Percentiles rank a stretch among this genome's conserved stretches.
phyloP scores from a whole-genome alignment of 2,888 invertebrate species.

The Lasioglossum villosulum region DNA sequence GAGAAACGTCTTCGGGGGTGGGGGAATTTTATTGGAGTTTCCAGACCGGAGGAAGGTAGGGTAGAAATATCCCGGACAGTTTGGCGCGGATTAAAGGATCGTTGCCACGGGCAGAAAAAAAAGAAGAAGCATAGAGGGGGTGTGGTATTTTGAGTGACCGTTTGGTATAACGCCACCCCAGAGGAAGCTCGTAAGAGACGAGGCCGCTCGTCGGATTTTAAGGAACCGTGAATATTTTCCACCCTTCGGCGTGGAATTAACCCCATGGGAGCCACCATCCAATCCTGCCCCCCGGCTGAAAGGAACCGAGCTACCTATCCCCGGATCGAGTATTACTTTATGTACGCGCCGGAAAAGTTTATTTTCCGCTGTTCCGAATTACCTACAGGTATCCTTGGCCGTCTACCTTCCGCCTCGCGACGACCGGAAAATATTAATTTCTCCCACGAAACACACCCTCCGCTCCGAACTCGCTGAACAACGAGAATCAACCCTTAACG shows the following conservation, averaged over 20 bases:
- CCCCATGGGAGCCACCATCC: constrained; percentile 79
- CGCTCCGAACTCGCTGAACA: constrained; percentile 49
- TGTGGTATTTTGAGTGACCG: constrained; percentile 81
- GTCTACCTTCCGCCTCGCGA: constrained; percentile 28
- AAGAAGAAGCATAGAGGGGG: constrained; percentile 47
- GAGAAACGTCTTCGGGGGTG: background rate
- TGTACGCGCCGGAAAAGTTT: constrained; percentile 72
- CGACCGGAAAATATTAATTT: constrained; percentile 31
- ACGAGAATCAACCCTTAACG: constrained; percentile 63
- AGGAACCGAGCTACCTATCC: constrained; percentile 50
- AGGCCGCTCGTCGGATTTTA: constrained; percentile 79
- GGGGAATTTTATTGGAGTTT: constrained; percentile 42
- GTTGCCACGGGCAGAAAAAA: constrained; percentile 67
- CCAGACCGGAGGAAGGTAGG: background rate
- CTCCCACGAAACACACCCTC: constrained; percentile 36
- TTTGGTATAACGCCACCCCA: constrained; percentile 81
- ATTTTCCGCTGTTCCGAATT: constrained; percentile 65
- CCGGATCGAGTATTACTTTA: constrained; percentile 71
- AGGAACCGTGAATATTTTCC: constrained; percentile 83
- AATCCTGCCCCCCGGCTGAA: constrained; percentile 62
- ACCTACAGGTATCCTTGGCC: constrained; percentile 45
- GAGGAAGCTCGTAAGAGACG: constrained; percentile 76
- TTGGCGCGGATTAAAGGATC: constrained; percentile 72
- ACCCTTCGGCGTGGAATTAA: constrained; percentile 80
- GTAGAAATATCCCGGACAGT: constrained; percentile 57